These are phyloP conservation scores for Actinostola sp. DNA, from an alignment of 92 coral and sea anemone species.

Conservation along the genomic window DNA sequence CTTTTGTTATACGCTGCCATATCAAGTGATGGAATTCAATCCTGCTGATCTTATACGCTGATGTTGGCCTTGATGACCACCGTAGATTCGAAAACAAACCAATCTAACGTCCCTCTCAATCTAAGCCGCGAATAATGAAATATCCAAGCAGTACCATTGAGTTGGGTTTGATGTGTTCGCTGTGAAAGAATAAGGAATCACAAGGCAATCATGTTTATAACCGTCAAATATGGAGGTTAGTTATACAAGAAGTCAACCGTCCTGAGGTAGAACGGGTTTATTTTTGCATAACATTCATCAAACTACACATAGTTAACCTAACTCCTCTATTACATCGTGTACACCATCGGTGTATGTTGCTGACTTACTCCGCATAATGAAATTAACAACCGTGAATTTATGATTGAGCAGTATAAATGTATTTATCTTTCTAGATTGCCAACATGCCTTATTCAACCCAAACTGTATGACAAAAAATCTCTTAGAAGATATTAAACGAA, in stretches of 20 bases:
- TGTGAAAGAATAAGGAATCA: no score
- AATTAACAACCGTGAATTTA: slow-evolving; percentile 11
- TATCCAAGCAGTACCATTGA: no score
- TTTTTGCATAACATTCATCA: no score
- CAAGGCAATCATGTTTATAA: slow-evolving; percentile 99
- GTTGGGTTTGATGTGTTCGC: no score
- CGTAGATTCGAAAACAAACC: neutral
- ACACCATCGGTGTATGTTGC: no score
- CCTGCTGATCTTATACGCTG: slow-evolving; percentile 13
- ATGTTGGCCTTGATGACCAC: slow-evolving; percentile 13
- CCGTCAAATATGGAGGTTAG: slow-evolving; percentile 94
- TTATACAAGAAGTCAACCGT: no score
- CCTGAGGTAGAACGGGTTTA: no score
- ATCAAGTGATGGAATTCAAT: slow-evolving; percentile 45
- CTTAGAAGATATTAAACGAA: slow-evolving; percentile 84
- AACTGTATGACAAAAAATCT: slow-evolving; percentile 84
- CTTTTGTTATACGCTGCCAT: slow-evolving; percentile 13
- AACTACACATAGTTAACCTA: no score
- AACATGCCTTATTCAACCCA: slow-evolving; percentile 90
- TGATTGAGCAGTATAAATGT: neutral
- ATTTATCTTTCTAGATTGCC: slow-evolving; percentile 61
- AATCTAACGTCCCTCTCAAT: neutral
- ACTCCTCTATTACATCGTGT: no score
- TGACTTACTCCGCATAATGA: neutral
- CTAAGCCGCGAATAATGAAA: no score